phyloP scores from a whole-genome alignment of 64 coral and sea anemone species.

The Porites australiensis region DNA sequence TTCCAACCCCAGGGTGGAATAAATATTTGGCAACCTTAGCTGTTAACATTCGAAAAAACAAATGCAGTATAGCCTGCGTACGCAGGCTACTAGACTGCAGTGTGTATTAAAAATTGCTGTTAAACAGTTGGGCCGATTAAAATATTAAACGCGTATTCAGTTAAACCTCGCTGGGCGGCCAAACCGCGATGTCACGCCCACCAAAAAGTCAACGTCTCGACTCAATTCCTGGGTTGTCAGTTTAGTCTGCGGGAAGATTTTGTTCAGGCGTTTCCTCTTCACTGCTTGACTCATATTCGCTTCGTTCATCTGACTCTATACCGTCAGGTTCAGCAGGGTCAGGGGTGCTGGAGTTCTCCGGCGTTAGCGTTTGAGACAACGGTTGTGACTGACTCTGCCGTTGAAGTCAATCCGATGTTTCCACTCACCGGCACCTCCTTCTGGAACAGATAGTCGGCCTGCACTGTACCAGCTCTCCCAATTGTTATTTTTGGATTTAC shows the following conservation, averaged over 20 bases:
- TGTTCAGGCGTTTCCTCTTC: conserved; percentile 34
- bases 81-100: background rate
- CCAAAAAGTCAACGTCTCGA: conserved; percentile 49
- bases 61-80: background rate
- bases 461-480: too few relatives aligned
- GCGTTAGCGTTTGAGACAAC: background rate
- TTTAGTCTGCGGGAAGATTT: background rate
- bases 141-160: conserved; percentile 42
- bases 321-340: background rate
- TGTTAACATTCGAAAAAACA: background rate
- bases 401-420: background rate
- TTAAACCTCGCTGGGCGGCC: conserved; percentile 42
- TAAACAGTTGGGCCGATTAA: background rate
- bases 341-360: conserved; percentile 14
- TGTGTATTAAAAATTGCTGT: background rate
- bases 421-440: background rate
- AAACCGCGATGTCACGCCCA: conserved; percentile 47
- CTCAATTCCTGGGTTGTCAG: conserved; percentile 2
- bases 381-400: too few relatives aligned
- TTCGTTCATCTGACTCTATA: conserved; percentile 2
- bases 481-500: conserved; percentile 54
- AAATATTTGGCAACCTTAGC: too few relatives aligned
- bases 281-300: conserved; percentile 3
- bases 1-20: background rate
- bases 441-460: background rate